Evolutionary conservation across 2,888 invertebrate genomes (phyloP), one percentile per base, ranked within the genome.

Genomic region (Lasioglossum pauxillum): DNA sequence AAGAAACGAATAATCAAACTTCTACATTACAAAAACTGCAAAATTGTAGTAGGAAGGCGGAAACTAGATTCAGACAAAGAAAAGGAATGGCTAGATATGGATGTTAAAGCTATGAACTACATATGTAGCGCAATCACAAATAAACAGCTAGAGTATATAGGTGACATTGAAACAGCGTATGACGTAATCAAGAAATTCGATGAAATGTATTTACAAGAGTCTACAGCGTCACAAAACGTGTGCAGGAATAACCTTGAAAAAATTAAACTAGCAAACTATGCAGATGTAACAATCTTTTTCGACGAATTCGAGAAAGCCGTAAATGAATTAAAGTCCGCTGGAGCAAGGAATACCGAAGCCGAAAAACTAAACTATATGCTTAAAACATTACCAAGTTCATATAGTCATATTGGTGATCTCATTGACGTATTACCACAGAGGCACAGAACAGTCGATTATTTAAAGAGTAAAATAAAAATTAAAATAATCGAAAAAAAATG

Each of bases 301-400:
- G 44, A 35, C 4, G 67, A 80, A 0, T 86, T 81, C 41, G 75
- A 86, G 16, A 83, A 81, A 2, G 14, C 67, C 16, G 5, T 83
- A 1, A 84, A 83, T 8, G 76, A 79, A 3, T 2, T 81, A 7
- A 86, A 77, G 23, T 35, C 23, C 8, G 78, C 81, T 14, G 83
- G 85, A 27, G 83, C 74, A 3, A 78, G n/a, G 64, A 85, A 91
- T 5, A 83, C 57, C 1, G 90, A 91, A 78, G 72, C 88, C 67
- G 91, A 92, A 80, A 91, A 93, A 8, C 4, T 44, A 44, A 44
- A 44, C 0, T 44, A 44, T 2, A 14, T 44, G 44, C 44, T 44
- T 2, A 44, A 44, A 44, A 44, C 44, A 14, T 44, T 44, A 14
- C 85, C 49, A 44, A 78, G 49, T 27, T 78, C 86, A 8, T 41